Evolutionary conservation across 2,888 invertebrate genomes (phyloP), one percentile per base, ranked within the genome.

Genomic region (Hydrotaea cyrtoneurina): DNA sequence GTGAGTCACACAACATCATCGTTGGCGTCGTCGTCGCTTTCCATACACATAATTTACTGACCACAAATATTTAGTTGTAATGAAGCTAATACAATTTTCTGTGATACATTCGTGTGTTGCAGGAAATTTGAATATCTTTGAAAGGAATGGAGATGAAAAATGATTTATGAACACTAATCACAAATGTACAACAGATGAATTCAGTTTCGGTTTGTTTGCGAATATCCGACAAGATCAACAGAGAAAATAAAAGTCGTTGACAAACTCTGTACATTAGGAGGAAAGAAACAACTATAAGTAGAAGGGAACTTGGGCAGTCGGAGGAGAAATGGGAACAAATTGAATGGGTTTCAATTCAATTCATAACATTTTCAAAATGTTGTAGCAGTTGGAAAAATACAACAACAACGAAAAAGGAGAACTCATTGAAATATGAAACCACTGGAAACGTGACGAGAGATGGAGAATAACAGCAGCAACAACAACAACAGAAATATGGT

Each of bases 351-450:
- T n/a, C 39, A 23, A n/a, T 39, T 15, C 43, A 69, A 43, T 69
- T 66, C 69, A 43, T 7, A 23, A 23, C 19, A 21, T 69, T 43
- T 69, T 21, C 13, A 13, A 59, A 23, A 59, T 26, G 31, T 43
- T 46, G 46, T 21, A 46, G 69, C 23, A 69, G 11, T 43, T 15
- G 23, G 21, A 46, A 69, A 69, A 43, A 46, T 19, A n/a, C 66
- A 15, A 2, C 1, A 11, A 2, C 53, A 43, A 69, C n/a, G n/a
- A 75, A 73, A 69, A 21, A 62, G 21, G 36, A 26, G 50, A 81
- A 53, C 69, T 82, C 85, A 82, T 79, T 85, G 85, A 82, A 85
- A 85, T 79, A 53, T 77, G 85, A 85, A 78, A 85, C 85, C 85
- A 59, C 80, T 36, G 75, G 78, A 84, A 78, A 78, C 80, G 72